Percentiles rank a stretch among this genome's conserved stretches.
These are phyloP conservation scores for Oasisia sp. DNA, from an alignment of 2,888 invertebrate species.

Conservation along the genomic window DNA sequence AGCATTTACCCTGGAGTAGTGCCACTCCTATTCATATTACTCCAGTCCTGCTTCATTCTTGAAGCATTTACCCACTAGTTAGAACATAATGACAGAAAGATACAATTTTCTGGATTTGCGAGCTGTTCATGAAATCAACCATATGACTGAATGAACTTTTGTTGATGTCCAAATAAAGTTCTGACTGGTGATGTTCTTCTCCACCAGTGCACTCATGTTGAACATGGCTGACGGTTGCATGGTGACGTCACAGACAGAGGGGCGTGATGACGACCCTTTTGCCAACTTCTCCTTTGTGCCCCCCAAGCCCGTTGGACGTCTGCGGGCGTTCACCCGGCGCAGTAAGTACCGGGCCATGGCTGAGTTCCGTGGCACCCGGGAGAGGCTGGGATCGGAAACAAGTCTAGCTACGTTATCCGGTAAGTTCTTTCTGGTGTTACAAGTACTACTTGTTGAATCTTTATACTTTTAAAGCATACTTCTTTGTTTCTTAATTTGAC, in stretches of 20 bases:
- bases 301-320: constrained; percentile 30
- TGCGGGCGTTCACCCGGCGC: constrained; percentile 33
- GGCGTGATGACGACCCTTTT: constrained; percentile 34
- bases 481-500: not conserved
- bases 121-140: no score
- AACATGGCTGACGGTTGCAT: not conserved
- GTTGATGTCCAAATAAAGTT: not conserved
- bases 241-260: not conserved
- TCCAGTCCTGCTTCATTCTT: no score
- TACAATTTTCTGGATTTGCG: no score
- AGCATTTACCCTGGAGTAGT: no score
- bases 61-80: no score
- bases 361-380: constrained; percentile 31
- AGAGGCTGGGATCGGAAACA: constrained; percentile 32
- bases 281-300: constrained; percentile 40
- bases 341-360: constrained; percentile 33
- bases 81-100: no score
- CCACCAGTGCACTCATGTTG: constrained; percentile 10
- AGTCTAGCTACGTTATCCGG: constrained; percentile 37
- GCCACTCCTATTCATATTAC: no score
- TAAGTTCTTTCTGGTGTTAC: constrained; percentile 14
- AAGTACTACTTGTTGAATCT: not conserved
- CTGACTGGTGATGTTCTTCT: not conserved
- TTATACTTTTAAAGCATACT: not conserved
- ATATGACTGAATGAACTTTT: not conserved